A percentile compares a stretch with the other conserved stretches of the same genome.
These are phyloP conservation scores for Linyphia triangularis DNA, from an alignment of 2,888 invertebrate species.

Conservation along the genomic window DNA sequence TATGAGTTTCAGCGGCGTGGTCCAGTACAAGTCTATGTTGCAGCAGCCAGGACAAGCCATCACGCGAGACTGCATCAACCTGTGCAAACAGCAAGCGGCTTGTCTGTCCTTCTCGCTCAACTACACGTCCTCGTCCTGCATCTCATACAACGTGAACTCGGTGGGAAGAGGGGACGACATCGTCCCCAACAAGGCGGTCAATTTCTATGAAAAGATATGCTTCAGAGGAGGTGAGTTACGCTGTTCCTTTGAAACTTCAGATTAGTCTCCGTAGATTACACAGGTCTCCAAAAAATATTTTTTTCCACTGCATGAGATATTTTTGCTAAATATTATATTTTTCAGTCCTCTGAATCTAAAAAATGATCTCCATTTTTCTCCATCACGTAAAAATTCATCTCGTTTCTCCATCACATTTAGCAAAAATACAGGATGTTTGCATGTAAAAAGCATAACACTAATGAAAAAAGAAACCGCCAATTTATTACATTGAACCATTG, in stretches of 20 bases:
- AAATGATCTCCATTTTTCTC: no score
- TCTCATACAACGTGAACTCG: slow-evolving; percentile 80
- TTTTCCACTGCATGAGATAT: no score
- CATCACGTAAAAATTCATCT: not conserved
- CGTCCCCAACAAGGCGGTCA: slow-evolving; percentile 78
- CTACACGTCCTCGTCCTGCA: slow-evolving; percentile 80
- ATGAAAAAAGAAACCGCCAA: not conserved
- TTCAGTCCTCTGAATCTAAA: no score
- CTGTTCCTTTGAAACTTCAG: not conserved
- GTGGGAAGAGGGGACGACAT: slow-evolving; percentile 79
- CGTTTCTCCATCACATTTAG: not conserved
- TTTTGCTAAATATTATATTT: no score
- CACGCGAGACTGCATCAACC: slow-evolving; percentile 80
- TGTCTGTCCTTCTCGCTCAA: slow-evolving; percentile 78
- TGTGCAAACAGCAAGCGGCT: slow-evolving; percentile 78
- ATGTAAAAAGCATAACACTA: no score
- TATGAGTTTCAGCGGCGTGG: slow-evolving; percentile 78
- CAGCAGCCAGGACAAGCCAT: slow-evolving; percentile 80
- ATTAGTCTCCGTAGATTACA: not conserved
- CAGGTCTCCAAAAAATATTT: not conserved
- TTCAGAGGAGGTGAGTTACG: slow-evolving; percentile 79
- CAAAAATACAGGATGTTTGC: no score
- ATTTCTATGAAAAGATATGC: slow-evolving; percentile 81
- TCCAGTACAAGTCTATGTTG: slow-evolving; percentile 79
- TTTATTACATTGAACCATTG: not conserved